phyloP scores from a whole-genome alignment of 2,888 invertebrate genomes.

The Herminia tarsipennalis region DNA sequence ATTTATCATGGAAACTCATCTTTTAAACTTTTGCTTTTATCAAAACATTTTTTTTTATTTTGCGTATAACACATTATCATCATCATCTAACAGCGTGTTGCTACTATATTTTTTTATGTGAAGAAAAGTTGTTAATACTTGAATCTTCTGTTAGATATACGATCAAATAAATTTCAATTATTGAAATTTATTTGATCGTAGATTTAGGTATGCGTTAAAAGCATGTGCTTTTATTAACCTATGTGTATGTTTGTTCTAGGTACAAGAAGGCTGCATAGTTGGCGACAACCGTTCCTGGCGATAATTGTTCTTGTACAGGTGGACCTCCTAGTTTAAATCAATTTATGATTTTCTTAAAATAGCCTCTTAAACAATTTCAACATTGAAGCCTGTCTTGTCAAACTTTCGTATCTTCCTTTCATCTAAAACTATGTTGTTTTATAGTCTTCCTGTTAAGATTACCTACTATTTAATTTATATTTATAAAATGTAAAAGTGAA shows the following conservation, averaged over 20 bases:
- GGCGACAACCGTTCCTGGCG: conserved; percentile 70
- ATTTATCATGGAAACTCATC: no score
- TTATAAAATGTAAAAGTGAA: conserved; percentile 42
- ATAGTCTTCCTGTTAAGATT: conserved; percentile 21
- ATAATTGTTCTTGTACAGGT: conserved; percentile 71
- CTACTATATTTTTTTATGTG: no score
- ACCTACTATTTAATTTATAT: conserved; percentile 13
- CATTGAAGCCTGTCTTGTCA: conserved; percentile 27
- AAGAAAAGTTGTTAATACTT: no score
- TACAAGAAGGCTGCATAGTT: conserved; percentile 65
- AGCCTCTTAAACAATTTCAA: conserved; percentile 14
- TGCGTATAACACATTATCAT: no score
- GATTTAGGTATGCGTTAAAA: no score
- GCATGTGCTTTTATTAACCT: background rate
- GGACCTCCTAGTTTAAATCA: conserved; percentile 63
- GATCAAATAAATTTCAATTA: no score
- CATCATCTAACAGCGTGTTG: no score
- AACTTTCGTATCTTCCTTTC: conserved; percentile 17
- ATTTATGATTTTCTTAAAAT: conserved; percentile 2
- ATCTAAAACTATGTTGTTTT: conserved; percentile 5
- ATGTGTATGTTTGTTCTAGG: conserved; percentile 67
- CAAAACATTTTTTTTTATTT: no score
- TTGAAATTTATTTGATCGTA: no score
- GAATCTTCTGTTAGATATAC: no score
- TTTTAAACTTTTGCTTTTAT: no score